phyloP scores from a whole-genome alignment of 2,113 vertebrate genomes.

The Paraplagusia blochii region DNA sequence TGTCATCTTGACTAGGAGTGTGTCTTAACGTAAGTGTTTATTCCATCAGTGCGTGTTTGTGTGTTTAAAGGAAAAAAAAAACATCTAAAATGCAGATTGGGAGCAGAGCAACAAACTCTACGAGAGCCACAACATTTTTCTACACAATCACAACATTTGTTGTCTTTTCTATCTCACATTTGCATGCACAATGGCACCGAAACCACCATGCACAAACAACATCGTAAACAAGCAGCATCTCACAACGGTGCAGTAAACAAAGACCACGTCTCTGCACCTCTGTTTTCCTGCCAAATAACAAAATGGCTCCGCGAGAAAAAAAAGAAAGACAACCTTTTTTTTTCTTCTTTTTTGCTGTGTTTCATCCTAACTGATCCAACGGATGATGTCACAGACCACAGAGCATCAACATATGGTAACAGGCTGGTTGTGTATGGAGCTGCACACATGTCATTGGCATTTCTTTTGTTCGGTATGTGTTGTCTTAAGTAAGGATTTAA shows the following conservation, averaged over 20 bases:
- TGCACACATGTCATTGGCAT: too few relatives aligned
- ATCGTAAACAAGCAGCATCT: conserved; percentile 37
- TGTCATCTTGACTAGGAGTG: not conserved
- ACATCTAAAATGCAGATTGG: conserved; percentile 29
- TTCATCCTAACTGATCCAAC: too few relatives aligned
- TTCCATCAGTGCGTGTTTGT: conserved; percentile 29
- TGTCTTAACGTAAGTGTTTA: not conserved
- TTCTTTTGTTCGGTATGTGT: too few relatives aligned
- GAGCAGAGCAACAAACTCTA: conserved; percentile 17
- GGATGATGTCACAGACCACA: too few relatives aligned
- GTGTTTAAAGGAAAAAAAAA: conserved; percentile 22
- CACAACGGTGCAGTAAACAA: conserved; percentile 52
- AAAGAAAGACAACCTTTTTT: conserved; percentile 1
- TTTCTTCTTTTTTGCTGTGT: too few relatives aligned
- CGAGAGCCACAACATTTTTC: not conserved
- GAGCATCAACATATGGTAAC: too few relatives aligned
- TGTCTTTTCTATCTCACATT: conserved; percentile 19
- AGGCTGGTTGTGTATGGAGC: too few relatives aligned
- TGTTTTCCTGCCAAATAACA: conserved; percentile 56
- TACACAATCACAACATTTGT: conserved; percentile 16
- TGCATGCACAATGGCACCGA: conserved; percentile 39
- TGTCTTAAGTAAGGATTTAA: too few relatives aligned
- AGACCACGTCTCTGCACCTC: conserved; percentile 48
- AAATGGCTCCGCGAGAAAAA: conserved; percentile 56
- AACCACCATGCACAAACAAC: conserved; percentile 42